These are phyloP conservation scores for Brachionus calyciflorus DNA, from an alignment of 1,140 invertebrate genomes.

Conservation along the genomic window DNA sequence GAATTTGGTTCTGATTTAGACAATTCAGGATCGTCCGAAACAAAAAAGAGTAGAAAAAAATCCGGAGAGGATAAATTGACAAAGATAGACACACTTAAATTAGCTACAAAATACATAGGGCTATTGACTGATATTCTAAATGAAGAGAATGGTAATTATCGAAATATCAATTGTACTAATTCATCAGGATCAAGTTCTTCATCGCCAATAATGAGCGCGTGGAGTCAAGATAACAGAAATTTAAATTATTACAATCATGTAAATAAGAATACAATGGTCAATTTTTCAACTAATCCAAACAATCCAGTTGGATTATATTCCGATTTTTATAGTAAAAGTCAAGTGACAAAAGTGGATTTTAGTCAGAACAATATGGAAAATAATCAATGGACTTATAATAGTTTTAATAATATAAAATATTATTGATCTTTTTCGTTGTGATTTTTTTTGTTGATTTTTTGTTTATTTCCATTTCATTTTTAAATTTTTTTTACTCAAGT, in stretches of 20 bases:
- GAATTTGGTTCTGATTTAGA: constrained; percentile 17
- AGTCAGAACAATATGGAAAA: too few relatives aligned
- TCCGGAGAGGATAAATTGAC: constrained; percentile 26
- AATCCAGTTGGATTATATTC: too few relatives aligned
- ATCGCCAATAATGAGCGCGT: neutral
- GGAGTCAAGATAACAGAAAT: neutral
- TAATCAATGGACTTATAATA: too few relatives aligned
- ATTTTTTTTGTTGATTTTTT: too few relatives aligned
- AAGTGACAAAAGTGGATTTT: too few relatives aligned
- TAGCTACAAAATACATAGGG: constrained; percentile 26
- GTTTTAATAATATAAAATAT: too few relatives aligned
- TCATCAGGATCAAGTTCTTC: constrained; percentile 16
- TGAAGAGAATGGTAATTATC: neutral
- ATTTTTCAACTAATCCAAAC: neutral
- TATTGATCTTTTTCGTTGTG: too few relatives aligned
- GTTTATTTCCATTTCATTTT: too few relatives aligned
- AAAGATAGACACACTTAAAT: constrained; percentile 33
- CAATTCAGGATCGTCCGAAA: neutral
- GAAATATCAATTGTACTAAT: neutral
- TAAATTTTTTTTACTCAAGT: too few relatives aligned
- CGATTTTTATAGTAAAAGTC: too few relatives aligned
- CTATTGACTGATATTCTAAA: constrained; percentile 30
- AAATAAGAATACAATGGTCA: too few relatives aligned
- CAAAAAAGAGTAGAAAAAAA: constrained; percentile 4
- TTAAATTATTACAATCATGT: too few relatives aligned